Conservation (phyloP, 1,140 invertebrate genomes). For the Drosophila kepulauana region DNA sequence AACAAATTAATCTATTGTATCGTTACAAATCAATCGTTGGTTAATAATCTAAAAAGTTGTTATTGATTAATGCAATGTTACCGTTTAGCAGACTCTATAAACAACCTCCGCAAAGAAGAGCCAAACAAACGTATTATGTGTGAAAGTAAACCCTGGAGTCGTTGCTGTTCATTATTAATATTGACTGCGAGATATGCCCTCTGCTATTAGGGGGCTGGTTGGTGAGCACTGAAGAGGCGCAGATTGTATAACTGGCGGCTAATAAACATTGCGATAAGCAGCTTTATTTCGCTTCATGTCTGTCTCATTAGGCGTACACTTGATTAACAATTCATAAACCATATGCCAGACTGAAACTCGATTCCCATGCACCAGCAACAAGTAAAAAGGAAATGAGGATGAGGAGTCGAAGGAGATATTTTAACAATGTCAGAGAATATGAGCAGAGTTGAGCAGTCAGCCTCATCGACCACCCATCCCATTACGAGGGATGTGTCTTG, state of each 20-base stretch:
- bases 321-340: constrained; percentile 64
- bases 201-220: background rate
- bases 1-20: no score
- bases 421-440: background rate
- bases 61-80: no score
- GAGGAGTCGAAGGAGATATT: background rate
- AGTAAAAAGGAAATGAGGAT: background rate
- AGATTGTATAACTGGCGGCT: constrained; percentile 52
- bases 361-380: constrained; percentile 40
- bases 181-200: constrained; percentile 36
- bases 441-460: background rate
- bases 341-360: constrained; percentile 10
- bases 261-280: constrained; percentile 68
- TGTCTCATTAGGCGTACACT: constrained; percentile 62
- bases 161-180: constrained; percentile 50
- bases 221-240: background rate
- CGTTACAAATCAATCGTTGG: no score
- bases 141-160: background rate
- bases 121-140: background rate
- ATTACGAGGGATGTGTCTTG: background rate
- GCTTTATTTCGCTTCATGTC: constrained; percentile 39
- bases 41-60: background rate
- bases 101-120: constrained; percentile 4
- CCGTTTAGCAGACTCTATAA: background rate
- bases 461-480: background rate